Evolutionary conservation across 2,113 vertebrate species (phyloP), one percentile per base, ranked within the genome.

Genomic region (Megaceryle torquata): DNA sequence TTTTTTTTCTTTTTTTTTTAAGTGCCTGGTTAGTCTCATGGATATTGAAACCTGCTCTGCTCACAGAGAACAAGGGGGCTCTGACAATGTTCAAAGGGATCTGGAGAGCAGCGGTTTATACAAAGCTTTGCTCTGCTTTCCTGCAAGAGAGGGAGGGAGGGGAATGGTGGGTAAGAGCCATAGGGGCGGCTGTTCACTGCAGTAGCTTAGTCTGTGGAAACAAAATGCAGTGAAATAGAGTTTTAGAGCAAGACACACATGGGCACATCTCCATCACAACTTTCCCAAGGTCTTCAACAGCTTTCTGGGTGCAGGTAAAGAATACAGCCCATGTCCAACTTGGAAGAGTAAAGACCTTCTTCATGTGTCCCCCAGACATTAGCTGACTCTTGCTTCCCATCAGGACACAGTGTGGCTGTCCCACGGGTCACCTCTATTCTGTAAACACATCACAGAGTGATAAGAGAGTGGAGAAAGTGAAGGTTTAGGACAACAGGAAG

Each of bases 11-110:
- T 11, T 12, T 20, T n/a, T 15, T 31, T 63, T 33, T 22, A 18
- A 48, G 72, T 43, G 84, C 69, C 95, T 96, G 95, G 10, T 84
- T 95, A 81, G 60, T 84, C 64, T 95, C 90, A 89, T 74, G 72
- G 82, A 44, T 89, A 51, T 93, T 94, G 92, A 83, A 96, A 91
- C 33, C 88, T 89, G 68, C 81, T 61, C 28, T 25, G 81, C 74
- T 95, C 54, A 15, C 72, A 31, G 48, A 61, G 68, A 74, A 31
- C 28, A 57, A 91, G 78, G 78, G 67, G 86, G 41, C 50, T 79
- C 85, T 82, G 89, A 46, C 24, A 41, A 9, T 0, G 35, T 93
- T 93, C 92, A 89, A 83, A 95, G 69, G 84, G 84, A 61, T 88
- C 80, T 88, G 86, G 71, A 63, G 51, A 93, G 70, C 90, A 88